phyloP scores from a whole-genome alignment of 2,113 vertebrate genomes.

The Cepphus grylle region DNA sequence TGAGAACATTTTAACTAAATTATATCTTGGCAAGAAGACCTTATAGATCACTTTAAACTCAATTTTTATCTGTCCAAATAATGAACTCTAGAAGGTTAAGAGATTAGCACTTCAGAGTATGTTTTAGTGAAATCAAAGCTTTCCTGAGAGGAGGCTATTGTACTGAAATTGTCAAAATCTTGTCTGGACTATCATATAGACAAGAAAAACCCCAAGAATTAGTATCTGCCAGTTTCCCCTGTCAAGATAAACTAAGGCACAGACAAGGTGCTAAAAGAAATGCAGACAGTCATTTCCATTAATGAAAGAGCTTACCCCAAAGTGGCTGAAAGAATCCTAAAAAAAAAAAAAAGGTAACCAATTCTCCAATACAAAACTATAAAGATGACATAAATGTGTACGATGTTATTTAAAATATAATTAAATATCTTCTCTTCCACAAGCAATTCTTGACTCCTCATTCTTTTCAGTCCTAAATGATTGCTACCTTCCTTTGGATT shows the following conservation, averaged over 20 bases:
- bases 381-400: background rate
- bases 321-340: background rate
- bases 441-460: background rate
- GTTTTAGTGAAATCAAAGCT: background rate
- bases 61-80: constrained; percentile 47
- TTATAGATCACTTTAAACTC: background rate
- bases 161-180: background rate
- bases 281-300: background rate
- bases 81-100: constrained; percentile 25
- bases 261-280: background rate
- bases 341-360: background rate
- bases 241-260: background rate
- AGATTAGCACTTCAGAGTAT: background rate
- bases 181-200: background rate
- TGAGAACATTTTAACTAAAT: background rate
- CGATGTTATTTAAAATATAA: background rate
- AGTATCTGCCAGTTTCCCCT: background rate
- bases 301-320: background rate
- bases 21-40: constrained; percentile 1
- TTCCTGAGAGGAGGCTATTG: background rate
- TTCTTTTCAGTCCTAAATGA: background rate
- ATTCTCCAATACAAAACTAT: background rate
- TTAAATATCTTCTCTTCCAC: background rate
- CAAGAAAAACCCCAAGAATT: background rate
- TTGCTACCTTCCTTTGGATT: background rate